Percentiles rank a stretch among this genome's conserved stretches.
These are phyloP conservation scores for Ageneiosus marmoratus DNA, from an alignment of 2,113 vertebrate genomes.

Conservation along the genomic window DNA sequence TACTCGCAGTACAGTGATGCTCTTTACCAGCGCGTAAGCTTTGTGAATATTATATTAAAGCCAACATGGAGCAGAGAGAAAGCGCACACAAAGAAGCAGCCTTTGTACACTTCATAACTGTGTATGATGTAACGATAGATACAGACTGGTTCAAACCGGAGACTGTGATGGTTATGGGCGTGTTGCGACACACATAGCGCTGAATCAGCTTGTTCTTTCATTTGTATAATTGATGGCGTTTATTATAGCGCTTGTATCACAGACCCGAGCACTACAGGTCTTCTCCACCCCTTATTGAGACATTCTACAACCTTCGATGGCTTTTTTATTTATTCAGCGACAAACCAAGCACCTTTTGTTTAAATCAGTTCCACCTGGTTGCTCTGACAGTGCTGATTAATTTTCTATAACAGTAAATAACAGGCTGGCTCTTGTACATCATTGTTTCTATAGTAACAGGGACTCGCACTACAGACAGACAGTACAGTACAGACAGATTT, in stretches of 20 bases:
- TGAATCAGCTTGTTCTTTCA: not conserved
- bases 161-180: not conserved
- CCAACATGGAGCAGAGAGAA: not conserved
- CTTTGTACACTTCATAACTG: not conserved
- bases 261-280: not conserved
- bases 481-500: too few relatives aligned
- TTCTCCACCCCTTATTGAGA: not conserved
- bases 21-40: not conserved
- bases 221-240: not conserved
- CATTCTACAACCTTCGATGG: too few relatives aligned
- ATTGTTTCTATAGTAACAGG: too few relatives aligned
- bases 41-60: not conserved
- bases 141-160: slow-evolving; percentile 14
- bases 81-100: not conserved
- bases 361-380: not conserved
- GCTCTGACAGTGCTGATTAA: not conserved
- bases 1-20: not conserved
- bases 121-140: not conserved
- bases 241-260: not conserved
- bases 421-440: too few relatives aligned
- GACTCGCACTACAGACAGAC: too few relatives aligned
- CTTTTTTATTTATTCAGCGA: too few relatives aligned
- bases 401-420: too few relatives aligned
- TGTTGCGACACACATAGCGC: slow-evolving; percentile 2
- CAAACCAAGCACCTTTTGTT: too few relatives aligned